Conservation (phyloP, 2,797 vertebrate species). For the Miopithecus talapoin region DNA sequence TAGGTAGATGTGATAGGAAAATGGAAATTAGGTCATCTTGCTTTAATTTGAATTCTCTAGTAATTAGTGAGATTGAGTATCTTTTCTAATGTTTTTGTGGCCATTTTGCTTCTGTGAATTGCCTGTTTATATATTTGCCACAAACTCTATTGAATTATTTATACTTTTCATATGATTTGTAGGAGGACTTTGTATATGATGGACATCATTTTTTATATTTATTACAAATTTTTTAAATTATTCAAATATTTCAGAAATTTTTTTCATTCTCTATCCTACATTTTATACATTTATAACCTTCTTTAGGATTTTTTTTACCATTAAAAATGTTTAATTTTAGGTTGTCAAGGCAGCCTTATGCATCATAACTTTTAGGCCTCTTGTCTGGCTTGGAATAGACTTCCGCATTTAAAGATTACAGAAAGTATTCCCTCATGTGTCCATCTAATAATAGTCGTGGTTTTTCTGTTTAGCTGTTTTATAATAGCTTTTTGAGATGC, state of each 20-base stretch:
- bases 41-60: neutral
- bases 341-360: neutral
- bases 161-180: neutral
- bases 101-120: neutral
- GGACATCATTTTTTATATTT: neutral
- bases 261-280: neutral
- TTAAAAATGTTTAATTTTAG: neutral
- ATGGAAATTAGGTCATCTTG: neutral
- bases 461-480: neutral
- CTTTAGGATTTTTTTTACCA: neutral
- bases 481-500: neutral
- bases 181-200: neutral
- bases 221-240: neutral
- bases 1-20: neutral
- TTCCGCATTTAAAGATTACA: neutral
- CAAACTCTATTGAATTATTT: neutral
- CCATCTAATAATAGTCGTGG: neutral
- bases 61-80: neutral
- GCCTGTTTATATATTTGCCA: neutral
- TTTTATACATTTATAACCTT: neutral
- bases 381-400: neutral
- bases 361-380: neutral
- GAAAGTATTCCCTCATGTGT: neutral
- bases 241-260: too few species aligned
- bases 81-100: neutral